Evolutionary conservation across 2,888 invertebrate genomes (phyloP).

Genomic region (Tinea trinotella): DNA sequence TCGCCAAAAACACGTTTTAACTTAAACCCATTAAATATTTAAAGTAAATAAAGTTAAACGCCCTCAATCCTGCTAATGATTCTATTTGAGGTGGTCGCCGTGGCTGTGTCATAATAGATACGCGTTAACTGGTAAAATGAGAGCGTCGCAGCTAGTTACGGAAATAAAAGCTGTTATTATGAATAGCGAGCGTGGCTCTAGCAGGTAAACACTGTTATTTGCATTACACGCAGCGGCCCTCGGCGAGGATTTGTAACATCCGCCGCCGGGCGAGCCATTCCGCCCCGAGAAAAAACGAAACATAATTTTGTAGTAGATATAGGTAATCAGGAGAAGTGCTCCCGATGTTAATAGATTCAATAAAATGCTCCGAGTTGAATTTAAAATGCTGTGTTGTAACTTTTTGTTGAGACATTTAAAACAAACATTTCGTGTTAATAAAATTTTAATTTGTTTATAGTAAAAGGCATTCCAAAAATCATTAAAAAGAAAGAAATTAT

Average conservation of each 20-base stretch:
- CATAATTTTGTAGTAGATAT: conserved; percentile 10
- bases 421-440: too few relatives aligned
- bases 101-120: not conserved
- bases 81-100: not conserved
- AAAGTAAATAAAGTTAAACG: not conserved
- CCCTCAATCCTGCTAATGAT: not conserved
- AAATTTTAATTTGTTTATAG: not conserved
- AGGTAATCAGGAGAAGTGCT: conserved; percentile 13
- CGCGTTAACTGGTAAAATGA: conserved; percentile 55
- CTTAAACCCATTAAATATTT: not conserved
- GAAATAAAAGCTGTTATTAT: conserved; percentile 63
- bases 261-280: conserved; percentile 28
- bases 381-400: conserved; percentile 1
- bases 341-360: conserved; percentile 6
- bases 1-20: too few relatives aligned
- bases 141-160: conserved; percentile 61
- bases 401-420: not conserved
- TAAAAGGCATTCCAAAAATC: not conserved
- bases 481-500: not conserved
- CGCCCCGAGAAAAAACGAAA: conserved; percentile 8
- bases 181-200: conserved; percentile 40
- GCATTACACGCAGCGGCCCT: conserved; percentile 51
- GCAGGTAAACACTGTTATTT: conserved; percentile 60
- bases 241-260: conserved; percentile 60
- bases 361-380: conserved; percentile 25